phyloP scores from a whole-genome alignment of 2,888 invertebrate genomes.

The Drosophila mettleri region DNA sequence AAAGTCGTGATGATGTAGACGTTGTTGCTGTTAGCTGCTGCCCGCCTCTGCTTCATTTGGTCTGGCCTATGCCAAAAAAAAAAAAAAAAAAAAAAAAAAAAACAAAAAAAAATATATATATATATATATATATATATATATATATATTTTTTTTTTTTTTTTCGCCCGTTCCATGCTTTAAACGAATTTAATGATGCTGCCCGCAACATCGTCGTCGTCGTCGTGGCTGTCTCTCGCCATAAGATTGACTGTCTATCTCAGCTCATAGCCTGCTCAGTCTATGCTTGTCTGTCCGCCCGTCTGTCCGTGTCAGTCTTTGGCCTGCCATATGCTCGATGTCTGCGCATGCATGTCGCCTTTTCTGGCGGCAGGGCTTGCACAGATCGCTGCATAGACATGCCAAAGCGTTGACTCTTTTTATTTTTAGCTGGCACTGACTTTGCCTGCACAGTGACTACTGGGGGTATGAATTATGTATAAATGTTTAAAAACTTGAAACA shows the following conservation, averaged over 20 bases:
- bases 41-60: constrained; percentile 21
- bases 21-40: constrained; percentile 38
- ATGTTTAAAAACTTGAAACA: background rate
- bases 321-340: constrained; percentile 59
- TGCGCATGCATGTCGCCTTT: constrained; percentile 74
- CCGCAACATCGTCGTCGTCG: constrained; percentile 52
- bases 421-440: constrained; percentile 72
- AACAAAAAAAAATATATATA: too few species aligned
- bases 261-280: constrained; percentile 35
- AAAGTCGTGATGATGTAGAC: constrained; percentile 76
- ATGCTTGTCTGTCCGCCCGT: constrained; percentile 24
- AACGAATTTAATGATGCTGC: constrained; percentile 80
- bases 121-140: background rate
- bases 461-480: background rate
- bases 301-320: constrained; percentile 37
- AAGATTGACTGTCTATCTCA: constrained; percentile 80
- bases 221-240: constrained; percentile 65
- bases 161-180: constrained; percentile 58
- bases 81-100: too few species aligned
- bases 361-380: constrained; percentile 54
- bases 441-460: constrained; percentile 55
- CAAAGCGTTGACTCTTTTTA: constrained; percentile 78
- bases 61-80: constrained; percentile 70
- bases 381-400: constrained; percentile 75
- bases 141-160: constrained; percentile 36